Conservation (phyloP, 2,888 invertebrate species). For the Caenorhabditis angaria region DNA sequence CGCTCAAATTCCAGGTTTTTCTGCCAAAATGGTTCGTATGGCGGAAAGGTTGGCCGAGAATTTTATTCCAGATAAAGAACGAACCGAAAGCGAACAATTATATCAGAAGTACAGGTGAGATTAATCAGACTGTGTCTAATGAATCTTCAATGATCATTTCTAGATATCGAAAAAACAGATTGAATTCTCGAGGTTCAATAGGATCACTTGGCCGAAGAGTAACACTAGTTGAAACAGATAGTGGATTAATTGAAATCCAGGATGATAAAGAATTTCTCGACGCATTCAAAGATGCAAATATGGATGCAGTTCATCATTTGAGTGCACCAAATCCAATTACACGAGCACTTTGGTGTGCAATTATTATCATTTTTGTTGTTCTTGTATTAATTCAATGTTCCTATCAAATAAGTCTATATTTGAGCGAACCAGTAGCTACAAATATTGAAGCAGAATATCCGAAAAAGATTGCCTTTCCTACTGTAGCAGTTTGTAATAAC, state of each 20-base stretch:
- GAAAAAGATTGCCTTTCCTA: constrained; percentile 63
- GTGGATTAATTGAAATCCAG: constrained; percentile 33
- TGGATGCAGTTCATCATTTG: constrained; percentile 70
- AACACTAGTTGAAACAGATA: constrained; percentile 36
- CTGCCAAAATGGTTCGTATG: constrained; percentile 40
- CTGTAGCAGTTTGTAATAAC: constrained; percentile 70
- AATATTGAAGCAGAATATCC: constrained; percentile 71
- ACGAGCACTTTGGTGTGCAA: constrained; percentile 60
- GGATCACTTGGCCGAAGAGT: constrained; percentile 26
- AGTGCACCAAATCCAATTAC: constrained; percentile 51
- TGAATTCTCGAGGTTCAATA: constrained; percentile 32
- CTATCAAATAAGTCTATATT: constrained; percentile 55
- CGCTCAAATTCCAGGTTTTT: constrained; percentile 6
- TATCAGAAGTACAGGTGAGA: constrained; percentile 30
- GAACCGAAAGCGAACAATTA: constrained; percentile 28
- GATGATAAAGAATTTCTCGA: constrained; percentile 50
- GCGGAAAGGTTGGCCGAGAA: constrained; percentile 43
- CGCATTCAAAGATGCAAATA: constrained; percentile 66
- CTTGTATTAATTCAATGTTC: constrained; percentile 65
- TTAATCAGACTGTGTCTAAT: too few relatives aligned
- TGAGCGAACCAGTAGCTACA: constrained; percentile 60
- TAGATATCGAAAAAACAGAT: too few relatives aligned
- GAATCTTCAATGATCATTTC: too few relatives aligned
- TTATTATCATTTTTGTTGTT: constrained; percentile 60
- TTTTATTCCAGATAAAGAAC: constrained; percentile 34